A percentile compares a stretch with the other conserved stretches of the same genome.
Conservation (phyloP, 2,113 vertebrate species). For the Smithornis capensis region DNA sequence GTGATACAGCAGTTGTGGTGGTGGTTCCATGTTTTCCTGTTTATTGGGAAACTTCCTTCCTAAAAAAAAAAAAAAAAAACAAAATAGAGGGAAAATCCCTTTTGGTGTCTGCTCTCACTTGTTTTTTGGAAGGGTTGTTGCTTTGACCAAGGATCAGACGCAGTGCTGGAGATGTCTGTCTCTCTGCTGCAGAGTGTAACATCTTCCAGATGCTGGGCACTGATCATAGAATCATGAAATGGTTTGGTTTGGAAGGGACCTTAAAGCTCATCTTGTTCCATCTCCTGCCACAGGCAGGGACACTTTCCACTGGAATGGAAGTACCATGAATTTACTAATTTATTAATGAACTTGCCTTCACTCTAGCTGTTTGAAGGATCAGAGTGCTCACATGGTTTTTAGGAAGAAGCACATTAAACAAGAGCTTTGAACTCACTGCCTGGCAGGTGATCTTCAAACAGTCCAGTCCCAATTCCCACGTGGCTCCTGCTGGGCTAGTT, state of each 20-base stretch:
- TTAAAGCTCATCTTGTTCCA: not conserved
- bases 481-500: not conserved
- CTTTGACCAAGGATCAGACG: not conserved
- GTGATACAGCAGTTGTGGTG: not conserved
- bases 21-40: not conserved
- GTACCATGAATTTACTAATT: not conserved
- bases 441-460: not conserved
- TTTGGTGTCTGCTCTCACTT: not conserved
- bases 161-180: not conserved
- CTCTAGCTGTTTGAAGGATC: not conserved
- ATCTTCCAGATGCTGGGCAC: not conserved
- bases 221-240: not conserved
- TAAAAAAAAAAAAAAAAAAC: not conserved
- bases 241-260: not conserved
- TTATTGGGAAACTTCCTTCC: not conserved
- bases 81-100: not conserved
- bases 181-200: not conserved
- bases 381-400: fast-evolving
- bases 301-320: not conserved
- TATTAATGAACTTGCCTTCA: not conserved
- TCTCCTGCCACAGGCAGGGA: not conserved
- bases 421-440: not conserved
- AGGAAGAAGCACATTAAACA: not conserved
- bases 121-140: not conserved
- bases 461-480: fast-evolving